Percentiles rank a stretch among this genome's conserved stretches.
Evolutionary conservation across 2,113 vertebrate species (phyloP).

Genomic region (Varanus salvator): DNA sequence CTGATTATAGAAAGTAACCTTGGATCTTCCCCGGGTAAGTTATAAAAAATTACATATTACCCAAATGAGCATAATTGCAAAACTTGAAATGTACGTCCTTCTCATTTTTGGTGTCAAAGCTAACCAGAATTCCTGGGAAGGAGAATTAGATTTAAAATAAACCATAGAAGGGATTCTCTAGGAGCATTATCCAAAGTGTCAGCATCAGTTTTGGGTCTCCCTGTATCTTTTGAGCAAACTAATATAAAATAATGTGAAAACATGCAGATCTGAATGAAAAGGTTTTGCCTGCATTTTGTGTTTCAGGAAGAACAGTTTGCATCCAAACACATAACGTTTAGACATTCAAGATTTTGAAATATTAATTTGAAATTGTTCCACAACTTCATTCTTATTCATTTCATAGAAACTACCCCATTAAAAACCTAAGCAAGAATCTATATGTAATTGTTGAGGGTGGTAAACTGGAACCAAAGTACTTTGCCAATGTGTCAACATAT

Average conservation of each 20-base stretch:
- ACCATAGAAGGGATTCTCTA: neutral
- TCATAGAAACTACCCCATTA: slow-evolving; percentile 2
- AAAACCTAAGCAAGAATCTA: slow-evolving; percentile 1
- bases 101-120: neutral
- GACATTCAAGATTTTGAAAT: neutral
- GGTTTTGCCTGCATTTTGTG: slow-evolving; percentile 55
- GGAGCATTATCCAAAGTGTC: slow-evolving; percentile 3
- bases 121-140: neutral
- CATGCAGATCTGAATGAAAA: slow-evolving; percentile 55
- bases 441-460: neutral
- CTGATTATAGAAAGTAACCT: neutral
- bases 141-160: neutral
- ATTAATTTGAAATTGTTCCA: neutral
- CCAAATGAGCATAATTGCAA: neutral
- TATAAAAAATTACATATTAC: slow-evolving; percentile 24
- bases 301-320: slow-evolving; percentile 23
- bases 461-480: slow-evolving; percentile 9
- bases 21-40: neutral
- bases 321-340: neutral
- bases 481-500: slow-evolving; percentile 55
- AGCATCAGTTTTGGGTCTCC: slow-evolving; percentile 30
- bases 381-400: neutral
- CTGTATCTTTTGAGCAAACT: slow-evolving; percentile 65
- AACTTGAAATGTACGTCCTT: neutral
- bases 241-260: slow-evolving; percentile 20